These are phyloP conservation scores for Cydia splendana DNA, from an alignment of 1,140 invertebrate genomes.

Conservation along the genomic window DNA sequence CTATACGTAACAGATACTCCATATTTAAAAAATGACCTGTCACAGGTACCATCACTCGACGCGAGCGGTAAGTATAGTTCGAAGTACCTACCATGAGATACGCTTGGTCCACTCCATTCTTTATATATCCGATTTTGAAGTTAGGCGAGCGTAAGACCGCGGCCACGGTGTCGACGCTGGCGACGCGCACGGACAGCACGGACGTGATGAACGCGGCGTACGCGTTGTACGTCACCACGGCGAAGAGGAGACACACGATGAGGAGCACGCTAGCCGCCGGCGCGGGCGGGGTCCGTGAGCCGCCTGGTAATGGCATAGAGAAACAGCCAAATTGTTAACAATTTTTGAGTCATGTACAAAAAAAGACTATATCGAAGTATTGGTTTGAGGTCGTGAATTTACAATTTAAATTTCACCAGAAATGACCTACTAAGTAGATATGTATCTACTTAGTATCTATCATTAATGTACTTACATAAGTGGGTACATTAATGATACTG, in stretches of 20 bases:
- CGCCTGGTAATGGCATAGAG: conserved; percentile 68
- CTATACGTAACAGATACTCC: too few species aligned
- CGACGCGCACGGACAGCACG: conserved; percentile 82
- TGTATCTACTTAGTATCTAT: too few species aligned
- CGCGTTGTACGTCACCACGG: conserved; percentile 81
- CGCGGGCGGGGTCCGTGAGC: conserved; percentile 79
- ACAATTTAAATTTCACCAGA: too few species aligned
- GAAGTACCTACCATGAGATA: conserved; percentile 72
- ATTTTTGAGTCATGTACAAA: too few species aligned
- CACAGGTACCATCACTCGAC: too few species aligned
- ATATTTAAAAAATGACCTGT: too few species aligned
- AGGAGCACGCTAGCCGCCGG: conserved; percentile 81
- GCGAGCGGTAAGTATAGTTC: background rate
- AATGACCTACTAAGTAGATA: too few species aligned
- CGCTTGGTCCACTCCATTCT: conserved; percentile 77
- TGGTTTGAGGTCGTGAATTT: too few species aligned
- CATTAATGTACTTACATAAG: too few species aligned
- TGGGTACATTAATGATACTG: too few species aligned
- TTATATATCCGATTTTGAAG: conserved; percentile 82
- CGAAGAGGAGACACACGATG: conserved; percentile 81
- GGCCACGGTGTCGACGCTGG: conserved; percentile 79
- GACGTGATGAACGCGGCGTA: conserved; percentile 84
- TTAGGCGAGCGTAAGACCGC: conserved; percentile 80
- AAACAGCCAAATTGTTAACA: too few species aligned
- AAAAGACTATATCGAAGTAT: too few species aligned